Base-by-base conservation (phyloP, 2,797 vertebrate genomes). In the Enteromius treurensis region DNA sequence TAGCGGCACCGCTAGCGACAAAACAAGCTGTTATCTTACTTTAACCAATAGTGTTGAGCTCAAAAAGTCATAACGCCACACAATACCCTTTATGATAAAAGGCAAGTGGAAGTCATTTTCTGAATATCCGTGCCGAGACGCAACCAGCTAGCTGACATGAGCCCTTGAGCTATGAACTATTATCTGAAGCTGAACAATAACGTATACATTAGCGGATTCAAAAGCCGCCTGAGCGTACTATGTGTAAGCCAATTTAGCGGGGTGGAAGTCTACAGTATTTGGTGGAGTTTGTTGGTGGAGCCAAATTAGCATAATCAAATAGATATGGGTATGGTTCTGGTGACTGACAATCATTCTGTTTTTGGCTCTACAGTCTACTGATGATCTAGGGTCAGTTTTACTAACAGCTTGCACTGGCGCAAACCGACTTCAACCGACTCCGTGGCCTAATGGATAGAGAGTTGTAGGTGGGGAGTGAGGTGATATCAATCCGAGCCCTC, bases 141-240 rank as follows among this genome's bases (percentile, higher is more conserved):
- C 26, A 71, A 75, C 6, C 45, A 58, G 67, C 64, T 68, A 17
- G 42, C 51, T 75, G 32, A 58, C 71, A 82, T 42, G 26, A 40
- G 62, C 62, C 75, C 49, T 70, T 68, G 37, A 76, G 86, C 80
- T 77, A 74, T 32, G 76, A 75, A 55, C 69, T 15, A 74, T 86
- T 85, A 86, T 81, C 64, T 65, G 68, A 78, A 62, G 79, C 84
- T 75, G n/a, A 65, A 68, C 81, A 84, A 84, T 51, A 82, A 49
- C 21, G 5, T 85, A 23, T 49, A 82, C 47, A 79, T 79, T 78
- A 86, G n/a, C 14, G 9, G 37, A 82, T 70, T 81, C 45, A 47
- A 60, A 40, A 34, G 45, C 51, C 21, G 11, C 42, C 4, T 23
- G 60, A 74, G 19, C 8, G 11, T 34, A 55, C 19, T 55, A 8